Percentiles rank a stretch among this genome's conserved stretches.
phyloP scores from a whole-genome alignment of 2,888 invertebrate species.

The Noctua janthina region DNA sequence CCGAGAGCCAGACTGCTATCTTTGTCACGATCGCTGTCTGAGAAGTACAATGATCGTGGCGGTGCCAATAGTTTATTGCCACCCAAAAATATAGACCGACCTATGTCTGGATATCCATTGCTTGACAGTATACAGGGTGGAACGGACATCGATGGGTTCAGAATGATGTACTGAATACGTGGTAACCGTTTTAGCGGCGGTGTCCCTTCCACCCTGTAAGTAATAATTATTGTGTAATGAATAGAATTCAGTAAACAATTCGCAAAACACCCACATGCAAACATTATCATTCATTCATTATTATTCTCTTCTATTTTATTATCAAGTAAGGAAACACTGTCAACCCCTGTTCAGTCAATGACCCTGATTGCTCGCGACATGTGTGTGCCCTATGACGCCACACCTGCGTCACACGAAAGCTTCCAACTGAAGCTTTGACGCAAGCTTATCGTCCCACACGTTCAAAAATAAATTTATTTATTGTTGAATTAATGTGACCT shows the following conservation, averaged over 20 bases:
- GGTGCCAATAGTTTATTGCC: neutral
- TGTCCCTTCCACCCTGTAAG: neutral
- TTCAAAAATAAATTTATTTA: slow-evolving; percentile 32
- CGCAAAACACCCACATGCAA: neutral
- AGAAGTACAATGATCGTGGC: neutral
- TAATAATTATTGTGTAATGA: neutral
- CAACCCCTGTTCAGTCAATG: slow-evolving; percentile 8
- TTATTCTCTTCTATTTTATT: slow-evolving; percentile 3
- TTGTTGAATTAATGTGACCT: slow-evolving; percentile 46
- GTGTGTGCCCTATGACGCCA: slow-evolving; percentile 47
- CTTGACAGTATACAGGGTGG: neutral
- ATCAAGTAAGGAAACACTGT: slow-evolving; percentile 17
- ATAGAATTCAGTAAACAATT: neutral
- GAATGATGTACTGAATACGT: too few species aligned
- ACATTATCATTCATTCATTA: neutral
- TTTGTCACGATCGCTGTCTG: neutral
- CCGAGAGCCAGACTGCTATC: neutral
- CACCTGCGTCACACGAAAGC: slow-evolving; percentile 51
- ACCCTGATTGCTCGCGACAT: slow-evolving; percentile 36
- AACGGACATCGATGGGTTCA: too few species aligned
- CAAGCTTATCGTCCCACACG: slow-evolving; percentile 44
- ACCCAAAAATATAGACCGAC: neutral
- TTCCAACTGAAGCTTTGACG: slow-evolving; percentile 48
- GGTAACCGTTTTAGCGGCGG: too few species aligned
- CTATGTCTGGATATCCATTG: neutral